phyloP scores from a whole-genome alignment of 2,797 vertebrate genomes.

The Paguma larvata region DNA sequence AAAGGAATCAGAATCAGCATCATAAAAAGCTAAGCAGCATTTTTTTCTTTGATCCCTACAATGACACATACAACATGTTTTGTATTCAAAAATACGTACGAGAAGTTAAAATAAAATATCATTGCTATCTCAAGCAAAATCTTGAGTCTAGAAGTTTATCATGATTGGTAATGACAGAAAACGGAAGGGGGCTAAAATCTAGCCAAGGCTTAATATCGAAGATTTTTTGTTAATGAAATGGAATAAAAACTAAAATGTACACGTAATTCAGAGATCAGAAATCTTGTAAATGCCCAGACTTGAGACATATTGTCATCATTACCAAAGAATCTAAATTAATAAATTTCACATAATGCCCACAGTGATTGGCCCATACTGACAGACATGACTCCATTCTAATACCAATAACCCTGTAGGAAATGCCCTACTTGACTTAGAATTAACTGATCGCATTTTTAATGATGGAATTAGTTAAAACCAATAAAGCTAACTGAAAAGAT shows the following conservation, averaged over 20 bases:
- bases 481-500: background rate
- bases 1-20: slow-evolving; percentile 26
- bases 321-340: background rate
- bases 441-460: background rate
- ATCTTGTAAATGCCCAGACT: background rate
- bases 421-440: background rate
- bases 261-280: background rate
- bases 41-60: background rate
- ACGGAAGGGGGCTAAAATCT: background rate
- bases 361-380: background rate
- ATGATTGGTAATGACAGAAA: background rate
- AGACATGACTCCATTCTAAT: background rate
- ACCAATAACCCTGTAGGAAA: background rate
- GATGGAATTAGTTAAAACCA: background rate
- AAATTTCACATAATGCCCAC: background rate
- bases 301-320: background rate
- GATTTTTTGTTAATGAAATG: background rate
- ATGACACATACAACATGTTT: background rate
- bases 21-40: background rate
- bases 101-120: slow-evolving; percentile 54
- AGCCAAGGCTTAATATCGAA: background rate
- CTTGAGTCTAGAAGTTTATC: slow-evolving; percentile 42
- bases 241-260: background rate
- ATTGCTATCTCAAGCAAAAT: slow-evolving; percentile 35
- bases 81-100: background rate